A percentile compares a stretch with the other conserved stretches of the same genome.
These are phyloP conservation scores for Cerastis leucographa DNA, from an alignment of 2,888 invertebrate genomes.

Conservation along the genomic window DNA sequence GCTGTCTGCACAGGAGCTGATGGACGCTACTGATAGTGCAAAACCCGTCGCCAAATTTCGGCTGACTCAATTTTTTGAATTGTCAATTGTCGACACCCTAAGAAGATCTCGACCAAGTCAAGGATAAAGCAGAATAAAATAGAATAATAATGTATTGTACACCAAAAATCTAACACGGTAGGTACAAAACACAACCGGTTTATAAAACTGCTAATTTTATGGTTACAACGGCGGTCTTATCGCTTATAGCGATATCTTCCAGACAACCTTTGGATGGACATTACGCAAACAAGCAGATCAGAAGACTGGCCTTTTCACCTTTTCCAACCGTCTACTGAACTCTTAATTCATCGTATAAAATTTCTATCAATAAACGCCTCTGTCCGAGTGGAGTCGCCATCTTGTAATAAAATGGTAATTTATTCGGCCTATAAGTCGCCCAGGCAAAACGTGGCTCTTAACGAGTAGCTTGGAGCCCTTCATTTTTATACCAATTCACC, in stretches of 20 bases:
- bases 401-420: slow-evolving; percentile 78
- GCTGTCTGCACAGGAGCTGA: neutral
- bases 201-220: no score
- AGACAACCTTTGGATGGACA: no score
- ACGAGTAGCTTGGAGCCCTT: slow-evolving; percentile 77
- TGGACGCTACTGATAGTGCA: neutral
- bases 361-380: slow-evolving; percentile 78
- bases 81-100: no score
- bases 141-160: no score
- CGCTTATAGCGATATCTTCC: no score
- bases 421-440: slow-evolving; percentile 80
- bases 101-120: neutral
- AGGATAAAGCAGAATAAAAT: no score
- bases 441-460: slow-evolving; percentile 75
- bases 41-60: neutral
- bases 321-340: slow-evolving; percentile 7
- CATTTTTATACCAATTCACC: slow-evolving; percentile 82
- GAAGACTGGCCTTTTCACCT: neutral
- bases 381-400: slow-evolving; percentile 67
- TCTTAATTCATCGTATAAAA: slow-evolving; percentile 78
- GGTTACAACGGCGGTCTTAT: no score
- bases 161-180: no score
- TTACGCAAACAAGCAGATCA: no score
- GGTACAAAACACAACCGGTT: no score
- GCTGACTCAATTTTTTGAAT: no score